A percentile compares a stretch with the other conserved stretches of the same genome.
These are phyloP conservation scores for Pseudopleuronectes americanus DNA, from an alignment of 2,797 vertebrate genomes.

Conservation along the genomic window DNA sequence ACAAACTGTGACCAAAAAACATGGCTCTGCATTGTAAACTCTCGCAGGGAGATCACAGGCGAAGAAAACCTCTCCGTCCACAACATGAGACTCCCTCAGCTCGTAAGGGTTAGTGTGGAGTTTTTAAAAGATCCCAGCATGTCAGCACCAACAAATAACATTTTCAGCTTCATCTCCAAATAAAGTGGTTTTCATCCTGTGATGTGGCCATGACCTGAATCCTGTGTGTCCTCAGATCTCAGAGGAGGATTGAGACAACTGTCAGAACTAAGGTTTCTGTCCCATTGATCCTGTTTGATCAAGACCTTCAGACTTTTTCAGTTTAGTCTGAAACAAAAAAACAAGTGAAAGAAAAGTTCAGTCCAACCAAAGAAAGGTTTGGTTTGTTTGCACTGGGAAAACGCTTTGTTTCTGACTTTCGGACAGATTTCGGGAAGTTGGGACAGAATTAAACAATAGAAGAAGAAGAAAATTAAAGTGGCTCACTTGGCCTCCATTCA, in stretches of 20 bases:
- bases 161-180: not conserved
- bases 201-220: not conserved
- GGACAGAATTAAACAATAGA: too few relatives aligned
- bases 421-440: too few relatives aligned
- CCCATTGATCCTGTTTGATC: too few relatives aligned
- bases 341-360: too few relatives aligned
- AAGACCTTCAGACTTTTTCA: too few relatives aligned
- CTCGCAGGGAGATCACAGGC: slow-evolving; percentile 28
- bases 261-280: not conserved
- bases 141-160: not conserved
- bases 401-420: too few relatives aligned
- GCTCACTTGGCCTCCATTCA: too few relatives aligned
- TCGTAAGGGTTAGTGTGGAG: slow-evolving; percentile 18
- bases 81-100: slow-evolving; percentile 43
- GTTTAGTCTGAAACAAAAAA: too few relatives aligned
- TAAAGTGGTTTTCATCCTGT: not conserved
- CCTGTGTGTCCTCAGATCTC: not conserved
- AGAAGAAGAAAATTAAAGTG: too few relatives aligned
- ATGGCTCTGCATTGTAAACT: slow-evolving; percentile 63
- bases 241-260: not conserved
- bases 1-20: slow-evolving; percentile 72
- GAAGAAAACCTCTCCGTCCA: slow-evolving; percentile 45
- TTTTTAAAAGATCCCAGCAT: slow-evolving; percentile 3
- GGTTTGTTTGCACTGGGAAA: too few relatives aligned
- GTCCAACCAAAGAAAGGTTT: too few relatives aligned